These are phyloP conservation scores for Onychomys torridus DNA, from an alignment of 2,797 vertebrate genomes.

Conservation along the genomic window DNA sequence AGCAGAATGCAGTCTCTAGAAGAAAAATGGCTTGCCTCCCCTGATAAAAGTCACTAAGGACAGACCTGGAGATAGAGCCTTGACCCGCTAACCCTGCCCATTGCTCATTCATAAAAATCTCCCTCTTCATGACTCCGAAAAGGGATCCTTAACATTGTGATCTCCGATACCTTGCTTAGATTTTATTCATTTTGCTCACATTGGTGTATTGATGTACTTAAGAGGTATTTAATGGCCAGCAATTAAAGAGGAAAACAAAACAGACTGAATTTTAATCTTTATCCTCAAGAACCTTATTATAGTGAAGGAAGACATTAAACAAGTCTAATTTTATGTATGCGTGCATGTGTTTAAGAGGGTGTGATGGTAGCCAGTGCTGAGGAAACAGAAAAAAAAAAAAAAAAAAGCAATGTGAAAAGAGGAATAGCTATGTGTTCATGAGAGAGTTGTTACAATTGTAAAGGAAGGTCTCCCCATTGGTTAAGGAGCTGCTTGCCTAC, in stretches of 20 bases:
- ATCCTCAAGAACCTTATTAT: not conserved
- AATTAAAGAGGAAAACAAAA: not conserved
- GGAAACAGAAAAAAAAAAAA: not conserved
- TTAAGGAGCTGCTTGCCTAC: not conserved
- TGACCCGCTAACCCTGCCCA: not conserved
- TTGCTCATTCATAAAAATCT: not conserved
- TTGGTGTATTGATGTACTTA: not conserved
- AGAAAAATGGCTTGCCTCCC: not conserved
- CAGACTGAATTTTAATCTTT: not conserved
- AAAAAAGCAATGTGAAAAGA: not conserved
- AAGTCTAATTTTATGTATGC: not conserved
- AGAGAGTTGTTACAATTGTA: not conserved
- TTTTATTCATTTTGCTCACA: not conserved
- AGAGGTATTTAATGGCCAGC: not conserved
- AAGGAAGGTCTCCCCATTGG: not conserved
- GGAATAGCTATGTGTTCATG: not conserved
- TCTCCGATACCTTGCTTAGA: not conserved
- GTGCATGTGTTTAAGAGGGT: not conserved
- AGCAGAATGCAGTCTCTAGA: not conserved
- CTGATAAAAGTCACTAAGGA: not conserved
- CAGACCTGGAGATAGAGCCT: not conserved
- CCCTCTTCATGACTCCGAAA: not conserved
- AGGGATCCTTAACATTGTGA: not conserved
- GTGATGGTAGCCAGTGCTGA: not conserved
- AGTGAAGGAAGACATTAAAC: not conserved